Conservation (phyloP, 64 coral and sea anemone genomes). For the Montipora cactus region DNA sequence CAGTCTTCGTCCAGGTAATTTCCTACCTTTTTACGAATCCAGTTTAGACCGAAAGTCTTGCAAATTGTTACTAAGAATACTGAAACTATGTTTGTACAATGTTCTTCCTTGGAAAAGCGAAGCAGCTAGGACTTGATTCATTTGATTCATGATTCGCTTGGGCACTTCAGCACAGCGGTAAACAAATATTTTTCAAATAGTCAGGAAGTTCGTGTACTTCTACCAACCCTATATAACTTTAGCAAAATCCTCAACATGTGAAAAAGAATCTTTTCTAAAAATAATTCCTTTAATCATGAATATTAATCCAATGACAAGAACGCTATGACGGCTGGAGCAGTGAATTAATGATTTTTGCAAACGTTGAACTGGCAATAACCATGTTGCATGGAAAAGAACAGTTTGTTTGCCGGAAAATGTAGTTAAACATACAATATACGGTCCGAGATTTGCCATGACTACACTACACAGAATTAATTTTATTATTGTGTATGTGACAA, state of each 20-base stretch:
- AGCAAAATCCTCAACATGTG: background rate
- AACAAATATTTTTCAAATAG: too few species aligned
- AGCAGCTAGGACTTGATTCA: background rate
- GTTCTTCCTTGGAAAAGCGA: background rate
- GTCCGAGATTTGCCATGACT: too few species aligned
- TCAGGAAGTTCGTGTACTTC: too few species aligned
- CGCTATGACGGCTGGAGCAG: too few species aligned
- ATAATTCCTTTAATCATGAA: background rate
- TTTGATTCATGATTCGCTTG: background rate
- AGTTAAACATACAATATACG: too few species aligned
- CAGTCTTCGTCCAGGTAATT: slow-evolving; percentile 5
- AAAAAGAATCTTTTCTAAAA: background rate
- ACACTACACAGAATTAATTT: too few species aligned
- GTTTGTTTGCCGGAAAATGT: background rate
- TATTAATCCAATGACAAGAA: background rate
- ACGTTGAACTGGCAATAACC: background rate
- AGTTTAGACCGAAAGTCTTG: background rate
- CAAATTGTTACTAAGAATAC: background rate
- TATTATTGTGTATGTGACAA: too few species aligned
- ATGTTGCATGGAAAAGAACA: background rate
- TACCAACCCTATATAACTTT: too few species aligned
- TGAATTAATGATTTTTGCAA: background rate
- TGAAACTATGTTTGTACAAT: background rate
- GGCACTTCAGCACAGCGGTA: background rate
- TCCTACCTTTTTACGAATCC: slow-evolving; percentile 12